Evolutionary conservation across 2,113 vertebrate species (phyloP), one percentile per base, ranked within the genome.

Genomic region (Galemys pyrenaicus): DNA sequence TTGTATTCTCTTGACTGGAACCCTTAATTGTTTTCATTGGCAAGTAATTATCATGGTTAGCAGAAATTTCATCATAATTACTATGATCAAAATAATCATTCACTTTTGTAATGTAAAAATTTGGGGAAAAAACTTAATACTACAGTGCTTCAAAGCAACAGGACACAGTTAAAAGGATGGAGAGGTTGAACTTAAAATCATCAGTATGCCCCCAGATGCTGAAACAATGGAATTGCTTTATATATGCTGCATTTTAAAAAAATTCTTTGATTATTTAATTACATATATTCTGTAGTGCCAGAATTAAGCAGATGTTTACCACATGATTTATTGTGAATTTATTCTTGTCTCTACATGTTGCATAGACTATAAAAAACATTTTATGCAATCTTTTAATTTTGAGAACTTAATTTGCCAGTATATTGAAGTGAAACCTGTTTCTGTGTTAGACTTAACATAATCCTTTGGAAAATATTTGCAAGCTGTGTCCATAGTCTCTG

Each of bases 331-430:
- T 30, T 51, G 74, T 87, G 82, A 68, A 87, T 89, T 92, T 74
- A 87, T 87, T 92, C 93, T 91, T 94, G 24, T 4, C 12, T 81
- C 91, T 87, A 54, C 94, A 95, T 73, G 60, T 24, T 89, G 17
- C 41, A 2, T 88, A 8, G 62, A 70, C 24, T 96, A 9, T 73
- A 68, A 89, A 67, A n/a, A 46, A 70, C 82, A 58, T 70, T 84
- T 78, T 35, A 41, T 71, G 37, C 54, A 73, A 71, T 92, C 44
- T 92, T 3, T 80, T 65, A 87, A 62, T 54, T 74, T 88, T 90
- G 49, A 79, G 67, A 62, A 11, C 17, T 62, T 37, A 71, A 0
- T 32, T 81, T 41, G 74, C 32, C 35, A 37, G 44, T 51, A 41
- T 67, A 24, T 74, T 83, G 49, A 90, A 73, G 17, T 73, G 32